Evolutionary conservation across 2,888 invertebrate genomes (phyloP).

Genomic region (Furcula furcula): DNA sequence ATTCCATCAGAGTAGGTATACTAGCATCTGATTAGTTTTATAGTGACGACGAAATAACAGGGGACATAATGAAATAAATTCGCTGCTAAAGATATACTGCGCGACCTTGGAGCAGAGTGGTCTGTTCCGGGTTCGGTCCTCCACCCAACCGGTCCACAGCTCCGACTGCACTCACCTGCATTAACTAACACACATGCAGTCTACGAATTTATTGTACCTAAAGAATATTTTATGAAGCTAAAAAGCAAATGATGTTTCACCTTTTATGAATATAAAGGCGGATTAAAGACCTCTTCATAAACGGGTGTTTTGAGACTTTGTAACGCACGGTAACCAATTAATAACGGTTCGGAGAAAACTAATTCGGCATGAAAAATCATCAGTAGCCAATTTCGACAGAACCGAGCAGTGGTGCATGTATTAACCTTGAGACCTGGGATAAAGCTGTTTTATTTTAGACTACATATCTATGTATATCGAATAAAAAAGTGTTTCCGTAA

Average conservation of each 20-base stretch:
- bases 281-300: too few relatives aligned
- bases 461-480: not conserved
- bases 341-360: constrained; percentile 1
- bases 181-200: constrained; percentile 16
- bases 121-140: constrained; percentile 70
- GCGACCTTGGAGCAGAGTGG: constrained; percentile 64
- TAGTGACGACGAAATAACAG: constrained; percentile 24
- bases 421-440: not conserved
- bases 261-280: too few relatives aligned
- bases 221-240: constrained; percentile 7
- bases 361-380: not conserved
- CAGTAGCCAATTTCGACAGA: not conserved
- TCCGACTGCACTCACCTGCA: constrained; percentile 36
- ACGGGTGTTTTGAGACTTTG: not conserved
- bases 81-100: constrained; percentile 57
- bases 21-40: constrained; percentile 28
- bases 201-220: constrained; percentile 15
- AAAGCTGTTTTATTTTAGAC: not conserved
- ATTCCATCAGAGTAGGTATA: constrained; percentile 15
- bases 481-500: not conserved
- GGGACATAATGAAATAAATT: constrained; percentile 33
- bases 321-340: not conserved
- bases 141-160: constrained; percentile 53
- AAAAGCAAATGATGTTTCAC: not conserved
- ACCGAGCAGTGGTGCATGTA: not conserved